Conservation (phyloP, 2,113 vertebrate genomes). For the Corythoichthys intestinalis region DNA sequence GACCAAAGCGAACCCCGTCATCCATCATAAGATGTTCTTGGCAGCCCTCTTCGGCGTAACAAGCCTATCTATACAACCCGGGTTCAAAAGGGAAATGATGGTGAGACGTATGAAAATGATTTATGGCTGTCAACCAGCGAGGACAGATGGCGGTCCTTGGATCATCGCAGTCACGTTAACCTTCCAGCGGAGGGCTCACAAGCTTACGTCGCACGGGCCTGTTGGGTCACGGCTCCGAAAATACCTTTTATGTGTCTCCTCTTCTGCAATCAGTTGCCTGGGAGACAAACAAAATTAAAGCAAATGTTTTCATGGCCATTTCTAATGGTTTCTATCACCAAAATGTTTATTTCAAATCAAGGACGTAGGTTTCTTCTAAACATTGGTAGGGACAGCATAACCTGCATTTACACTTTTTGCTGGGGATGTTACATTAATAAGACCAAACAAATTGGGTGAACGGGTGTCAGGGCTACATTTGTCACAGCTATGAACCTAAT, state of each 20-base stretch:
- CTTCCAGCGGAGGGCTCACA: conserved; percentile 37
- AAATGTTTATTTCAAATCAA: too few relatives aligned
- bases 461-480: too few relatives aligned
- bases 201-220: conserved; percentile 30
- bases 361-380: too few relatives aligned
- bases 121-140: conserved; percentile 45
- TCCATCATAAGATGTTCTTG: neutral
- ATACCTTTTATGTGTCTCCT: conserved; percentile 28
- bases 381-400: too few relatives aligned
- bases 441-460: too few relatives aligned
- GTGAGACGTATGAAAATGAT: conserved; percentile 51
- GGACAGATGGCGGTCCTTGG: conserved; percentile 38
- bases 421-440: too few relatives aligned
- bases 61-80: conserved; percentile 24
- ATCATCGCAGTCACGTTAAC: conserved; percentile 51
- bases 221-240: conserved; percentile 42
- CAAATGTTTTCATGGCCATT: neutral
- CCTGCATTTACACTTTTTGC: too few relatives aligned
- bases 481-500: too few relatives aligned
- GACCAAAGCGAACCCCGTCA: neutral
- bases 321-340: too few relatives aligned
- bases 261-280: neutral
- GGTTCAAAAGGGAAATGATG: conserved; percentile 37
- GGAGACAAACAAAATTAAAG: neutral
- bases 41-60: neutral